A percentile compares a stretch with the other conserved stretches of the same genome.
Conservation (phyloP, 2,797 vertebrate genomes). For the Tokudaia muenninki region DNA sequence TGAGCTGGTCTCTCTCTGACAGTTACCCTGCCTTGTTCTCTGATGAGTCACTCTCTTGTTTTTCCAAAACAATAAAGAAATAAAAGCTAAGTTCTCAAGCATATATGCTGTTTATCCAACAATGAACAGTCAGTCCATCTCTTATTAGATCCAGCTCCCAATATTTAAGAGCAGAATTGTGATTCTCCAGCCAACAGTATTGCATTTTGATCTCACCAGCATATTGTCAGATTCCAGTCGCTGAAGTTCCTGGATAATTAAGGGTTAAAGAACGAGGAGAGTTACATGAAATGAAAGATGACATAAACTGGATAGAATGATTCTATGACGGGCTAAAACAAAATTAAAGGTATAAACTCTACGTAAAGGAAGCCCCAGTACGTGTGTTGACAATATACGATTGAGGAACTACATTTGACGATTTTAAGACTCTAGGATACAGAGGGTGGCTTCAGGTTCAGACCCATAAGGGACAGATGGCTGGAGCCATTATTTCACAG, state of each 20-base stretch:
- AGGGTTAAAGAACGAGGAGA: neutral
- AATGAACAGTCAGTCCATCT: neutral
- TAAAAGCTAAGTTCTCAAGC: neutral
- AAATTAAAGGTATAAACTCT: neutral
- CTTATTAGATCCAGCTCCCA: neutral
- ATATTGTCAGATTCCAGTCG: neutral
- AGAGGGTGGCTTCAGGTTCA: neutral
- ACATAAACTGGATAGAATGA: no score
- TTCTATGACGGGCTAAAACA: neutral
- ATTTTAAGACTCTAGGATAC: neutral
- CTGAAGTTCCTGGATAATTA: neutral
- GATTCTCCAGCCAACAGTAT: neutral
- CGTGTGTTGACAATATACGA: neutral
- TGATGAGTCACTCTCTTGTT: constrained; percentile 16
- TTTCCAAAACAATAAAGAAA: neutral
- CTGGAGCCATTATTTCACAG: neutral
- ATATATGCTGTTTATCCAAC: neutral
- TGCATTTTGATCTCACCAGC: neutral
- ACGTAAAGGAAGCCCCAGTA: neutral
- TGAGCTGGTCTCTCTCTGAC: neutral
- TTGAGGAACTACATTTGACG: neutral
- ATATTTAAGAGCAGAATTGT: constrained; percentile 13
- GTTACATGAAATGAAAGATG: neutral
- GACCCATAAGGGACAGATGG: neutral
- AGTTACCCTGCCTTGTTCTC: neutral